These are phyloP conservation scores for Aurelia sp. DNA, from an alignment of 30 jellyfish, hydroid and myxozoan genomes.

Conservation along the genomic window DNA sequence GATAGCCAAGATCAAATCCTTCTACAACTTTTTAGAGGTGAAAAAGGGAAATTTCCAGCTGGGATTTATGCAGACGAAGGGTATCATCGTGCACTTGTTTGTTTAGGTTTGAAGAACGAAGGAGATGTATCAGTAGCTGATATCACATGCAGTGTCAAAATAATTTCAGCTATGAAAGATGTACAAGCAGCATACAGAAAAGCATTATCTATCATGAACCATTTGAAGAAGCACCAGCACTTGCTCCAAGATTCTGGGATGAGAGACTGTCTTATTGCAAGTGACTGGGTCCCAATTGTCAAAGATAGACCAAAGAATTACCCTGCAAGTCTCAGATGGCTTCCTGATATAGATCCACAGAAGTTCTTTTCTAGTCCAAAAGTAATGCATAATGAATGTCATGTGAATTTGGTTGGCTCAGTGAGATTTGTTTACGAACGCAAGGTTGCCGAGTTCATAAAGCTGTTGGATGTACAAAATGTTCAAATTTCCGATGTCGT, in stretches of 20 bases:
- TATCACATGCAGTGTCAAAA: background rate
- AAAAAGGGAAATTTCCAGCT: slow-evolving; percentile 57
- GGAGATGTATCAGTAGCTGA: slow-evolving; percentile 51
- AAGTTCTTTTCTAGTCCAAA: slow-evolving; percentile 4
- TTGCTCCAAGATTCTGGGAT: background rate
- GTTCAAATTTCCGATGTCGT: background rate
- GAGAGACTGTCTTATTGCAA: background rate
- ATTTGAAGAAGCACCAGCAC: background rate
- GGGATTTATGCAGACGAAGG: background rate
- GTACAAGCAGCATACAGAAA: background rate
- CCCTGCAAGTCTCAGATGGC: slow-evolving; percentile 57
- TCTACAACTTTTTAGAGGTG: slow-evolving; percentile 25
- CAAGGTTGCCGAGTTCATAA: background rate
- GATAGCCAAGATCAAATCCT: slow-evolving; percentile 14
- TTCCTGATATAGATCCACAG: background rate
- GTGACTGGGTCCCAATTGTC: slow-evolving; percentile 46
- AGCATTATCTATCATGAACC: slow-evolving; percentile 8
- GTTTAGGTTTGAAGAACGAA: slow-evolving; percentile 45
- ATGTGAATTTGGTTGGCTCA: slow-evolving; percentile 20
- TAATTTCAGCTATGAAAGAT: background rate
- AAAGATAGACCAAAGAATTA: slow-evolving; percentile 39
- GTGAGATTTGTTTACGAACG: slow-evolving; percentile 4
- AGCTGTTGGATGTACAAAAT: background rate
- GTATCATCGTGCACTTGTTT: background rate
- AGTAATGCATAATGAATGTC: background rate